Conservation (phyloP, 1,140 invertebrate species). For the Coelopa frigida region DNA sequence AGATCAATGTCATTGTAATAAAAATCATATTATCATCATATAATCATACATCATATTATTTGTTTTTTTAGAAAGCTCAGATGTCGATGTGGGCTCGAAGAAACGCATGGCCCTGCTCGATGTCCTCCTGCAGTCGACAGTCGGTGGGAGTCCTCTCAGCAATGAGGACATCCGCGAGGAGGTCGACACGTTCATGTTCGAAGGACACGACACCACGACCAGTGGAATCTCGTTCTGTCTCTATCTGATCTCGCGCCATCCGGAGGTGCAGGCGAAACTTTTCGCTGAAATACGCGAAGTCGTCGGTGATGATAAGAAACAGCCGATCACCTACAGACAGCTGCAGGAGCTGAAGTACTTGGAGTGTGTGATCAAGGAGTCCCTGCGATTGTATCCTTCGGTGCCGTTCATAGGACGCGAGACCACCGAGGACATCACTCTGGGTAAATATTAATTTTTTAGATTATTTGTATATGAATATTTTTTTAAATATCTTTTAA, state of each 20-base stretch:
- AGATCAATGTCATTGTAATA: too few relatives aligned
- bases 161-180: constrained; percentile 64
- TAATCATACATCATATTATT: too few relatives aligned
- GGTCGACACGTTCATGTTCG: constrained; percentile 74
- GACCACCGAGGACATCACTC: constrained; percentile 47
- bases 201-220: constrained; percentile 68
- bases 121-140: constrained; percentile 58
- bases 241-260: constrained; percentile 50
- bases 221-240: constrained; percentile 51
- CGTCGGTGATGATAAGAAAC: constrained; percentile 43
- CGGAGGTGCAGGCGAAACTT: constrained; percentile 54
- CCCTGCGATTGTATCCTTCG: constrained; percentile 56
- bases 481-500: background rate
- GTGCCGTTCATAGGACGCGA: constrained; percentile 58
- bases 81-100: constrained; percentile 44
- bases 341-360: constrained; percentile 32
- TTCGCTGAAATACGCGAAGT: constrained; percentile 53
- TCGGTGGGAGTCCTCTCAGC: constrained; percentile 51
- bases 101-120: constrained; percentile 70
- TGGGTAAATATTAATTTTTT: constrained; percentile 21
- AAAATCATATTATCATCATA: too few relatives aligned
- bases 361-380: constrained; percentile 59
- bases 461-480: background rate
- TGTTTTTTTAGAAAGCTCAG: too few relatives aligned
- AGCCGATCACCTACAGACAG: constrained; percentile 19